phyloP scores from a whole-genome alignment of 2,113 vertebrate genomes.

The Artemisiospiza belli region DNA sequence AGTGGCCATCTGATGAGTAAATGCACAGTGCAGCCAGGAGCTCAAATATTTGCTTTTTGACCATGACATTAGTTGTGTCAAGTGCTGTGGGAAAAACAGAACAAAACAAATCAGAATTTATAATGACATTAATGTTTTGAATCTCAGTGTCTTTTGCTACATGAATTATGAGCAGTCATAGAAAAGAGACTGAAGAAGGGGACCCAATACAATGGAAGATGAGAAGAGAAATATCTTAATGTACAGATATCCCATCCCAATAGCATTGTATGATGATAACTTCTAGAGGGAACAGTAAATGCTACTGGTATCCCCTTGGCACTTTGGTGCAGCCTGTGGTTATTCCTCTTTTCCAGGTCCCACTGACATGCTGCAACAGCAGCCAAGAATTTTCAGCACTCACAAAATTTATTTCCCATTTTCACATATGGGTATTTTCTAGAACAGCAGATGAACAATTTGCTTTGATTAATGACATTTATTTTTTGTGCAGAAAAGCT shows the following conservation, averaged over 20 bases:
- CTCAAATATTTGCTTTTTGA: slow-evolving; percentile 98
- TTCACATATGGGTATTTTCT: background rate
- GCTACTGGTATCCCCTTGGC: background rate
- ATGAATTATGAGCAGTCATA: background rate
- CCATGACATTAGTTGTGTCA: slow-evolving; percentile 96
- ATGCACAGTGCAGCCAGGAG: slow-evolving; percentile 94
- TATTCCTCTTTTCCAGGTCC: background rate
- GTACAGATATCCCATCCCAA: background rate
- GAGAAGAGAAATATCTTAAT: background rate
- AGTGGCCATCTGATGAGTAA: slow-evolving; percentile 88
- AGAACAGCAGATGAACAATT: slow-evolving; percentile 22
- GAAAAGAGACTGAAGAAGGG: background rate
- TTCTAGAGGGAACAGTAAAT: background rate
- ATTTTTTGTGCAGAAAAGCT: slow-evolving; percentile 21
- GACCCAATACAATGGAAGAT: background rate
- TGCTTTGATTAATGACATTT: background rate
- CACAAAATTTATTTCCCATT: background rate
- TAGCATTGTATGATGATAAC: background rate
- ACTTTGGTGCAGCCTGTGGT: background rate
- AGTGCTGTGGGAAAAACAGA: slow-evolving; percentile 78
- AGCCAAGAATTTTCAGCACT: background rate
- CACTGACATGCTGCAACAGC: background rate
- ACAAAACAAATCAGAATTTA: background rate
- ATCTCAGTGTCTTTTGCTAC: background rate
- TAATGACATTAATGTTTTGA: background rate